Percentiles rank a stretch among this genome's conserved stretches.
Conservation (phyloP, 2,113 vertebrate genomes). For the Zingel zingel region DNA sequence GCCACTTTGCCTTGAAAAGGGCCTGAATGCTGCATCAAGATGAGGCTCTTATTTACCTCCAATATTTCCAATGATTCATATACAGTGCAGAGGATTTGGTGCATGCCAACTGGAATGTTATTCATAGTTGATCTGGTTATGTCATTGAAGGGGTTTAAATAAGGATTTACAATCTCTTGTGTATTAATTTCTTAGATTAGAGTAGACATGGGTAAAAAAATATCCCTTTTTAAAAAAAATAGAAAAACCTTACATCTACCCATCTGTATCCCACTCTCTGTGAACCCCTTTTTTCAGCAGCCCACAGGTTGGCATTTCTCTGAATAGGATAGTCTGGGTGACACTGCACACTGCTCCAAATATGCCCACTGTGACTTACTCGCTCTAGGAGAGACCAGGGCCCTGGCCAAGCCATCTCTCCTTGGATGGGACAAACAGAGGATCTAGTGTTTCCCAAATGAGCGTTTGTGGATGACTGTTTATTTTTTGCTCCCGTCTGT, state of each 20-base stretch:
- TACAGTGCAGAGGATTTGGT: slow-evolving; percentile 1
- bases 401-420: slow-evolving; percentile 30
- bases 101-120: not conserved
- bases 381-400: slow-evolving; percentile 23
- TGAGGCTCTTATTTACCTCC: slow-evolving; percentile 31
- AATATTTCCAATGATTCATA: slow-evolving; percentile 27
- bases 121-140: not conserved
- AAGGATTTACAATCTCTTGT: not conserved
- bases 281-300: not conserved
- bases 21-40: slow-evolving; percentile 21
- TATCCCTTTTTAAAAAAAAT: not conserved
- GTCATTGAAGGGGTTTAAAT: not conserved
- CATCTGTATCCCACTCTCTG: not conserved
- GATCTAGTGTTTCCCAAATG: slow-evolving; percentile 55
- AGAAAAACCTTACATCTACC: not conserved
- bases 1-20: not conserved
- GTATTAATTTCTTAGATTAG: slow-evolving; percentile 9
- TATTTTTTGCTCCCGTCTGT: slow-evolving; percentile 15
- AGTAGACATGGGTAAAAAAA: not conserved
- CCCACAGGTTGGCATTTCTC: slow-evolving; percentile 10
- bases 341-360: slow-evolving; percentile 37
- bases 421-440: slow-evolving; percentile 59
- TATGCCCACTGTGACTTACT: slow-evolving; percentile 51
- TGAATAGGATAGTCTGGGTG: slow-evolving; percentile 35
- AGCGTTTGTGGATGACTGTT: slow-evolving; percentile 43